Conservation (phyloP, 2,888 invertebrate species). For the Drosophila hamatofila region DNA sequence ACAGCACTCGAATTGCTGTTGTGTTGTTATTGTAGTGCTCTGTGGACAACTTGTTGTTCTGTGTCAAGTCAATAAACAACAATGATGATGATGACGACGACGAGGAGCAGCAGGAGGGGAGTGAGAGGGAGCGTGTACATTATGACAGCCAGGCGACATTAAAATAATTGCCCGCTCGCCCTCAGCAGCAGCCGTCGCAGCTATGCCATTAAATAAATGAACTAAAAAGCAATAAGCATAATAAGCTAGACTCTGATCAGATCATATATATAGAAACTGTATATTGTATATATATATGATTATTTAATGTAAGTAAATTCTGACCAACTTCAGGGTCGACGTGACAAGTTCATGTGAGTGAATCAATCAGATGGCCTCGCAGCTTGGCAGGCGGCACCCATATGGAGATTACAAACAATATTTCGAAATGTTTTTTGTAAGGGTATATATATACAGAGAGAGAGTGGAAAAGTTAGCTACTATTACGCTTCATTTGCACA, state of each 20-base stretch:
- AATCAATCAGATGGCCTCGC: constrained; percentile 69
- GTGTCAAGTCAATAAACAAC: constrained; percentile 11
- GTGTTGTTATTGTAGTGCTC: constrained; percentile 3
- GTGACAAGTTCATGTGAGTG: constrained; percentile 67
- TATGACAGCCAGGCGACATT: constrained; percentile 48
- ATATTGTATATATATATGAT: constrained; percentile 9
- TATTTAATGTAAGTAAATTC: constrained; percentile 6
- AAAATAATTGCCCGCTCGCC: constrained; percentile 53
- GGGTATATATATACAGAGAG: not conserved
- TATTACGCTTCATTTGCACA: constrained; percentile 25
- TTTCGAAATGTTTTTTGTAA: constrained; percentile 4
- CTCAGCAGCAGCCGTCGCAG: constrained; percentile 11
- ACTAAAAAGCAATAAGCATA: constrained; percentile 73
- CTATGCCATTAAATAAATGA: constrained; percentile 74
- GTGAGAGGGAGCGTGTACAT: not conserved
- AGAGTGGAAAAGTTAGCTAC: not conserved
- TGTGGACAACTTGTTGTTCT: constrained; percentile 25
- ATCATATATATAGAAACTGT: constrained; percentile 24
- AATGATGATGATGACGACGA: not conserved
- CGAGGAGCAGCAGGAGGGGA: too few species aligned
- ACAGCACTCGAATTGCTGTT: constrained; percentile 9
- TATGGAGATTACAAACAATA: constrained; percentile 67
- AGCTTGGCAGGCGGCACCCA: constrained; percentile 44
- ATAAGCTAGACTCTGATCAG: constrained; percentile 51
- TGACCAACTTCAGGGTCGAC: constrained; percentile 68